Conservation (phyloP, 2,888 invertebrate genomes). For the Maniola hyperantus region DNA sequence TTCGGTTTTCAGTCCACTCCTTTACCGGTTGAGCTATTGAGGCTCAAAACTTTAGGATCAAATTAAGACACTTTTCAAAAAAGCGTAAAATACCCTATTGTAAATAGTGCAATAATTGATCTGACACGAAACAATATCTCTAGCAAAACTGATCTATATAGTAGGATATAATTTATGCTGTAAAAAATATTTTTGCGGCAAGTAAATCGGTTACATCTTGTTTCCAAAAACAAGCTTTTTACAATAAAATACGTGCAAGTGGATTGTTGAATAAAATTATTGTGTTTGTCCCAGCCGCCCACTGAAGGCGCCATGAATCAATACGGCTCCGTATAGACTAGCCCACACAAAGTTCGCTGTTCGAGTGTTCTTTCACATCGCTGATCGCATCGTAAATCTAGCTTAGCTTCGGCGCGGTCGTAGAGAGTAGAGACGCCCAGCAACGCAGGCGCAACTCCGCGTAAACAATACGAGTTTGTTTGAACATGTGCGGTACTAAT, state of each 20-base stretch:
- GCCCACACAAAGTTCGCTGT: constrained; percentile 28
- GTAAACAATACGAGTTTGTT: constrained; percentile 78
- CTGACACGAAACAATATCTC: too few relatives aligned
- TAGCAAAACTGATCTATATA: too few relatives aligned
- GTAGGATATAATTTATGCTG: too few relatives aligned
- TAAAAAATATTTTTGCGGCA: too few relatives aligned
- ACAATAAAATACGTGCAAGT: neutral
- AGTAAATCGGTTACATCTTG: too few relatives aligned
- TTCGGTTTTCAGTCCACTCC: too few relatives aligned
- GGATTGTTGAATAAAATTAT: constrained; percentile 11
- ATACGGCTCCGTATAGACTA: constrained; percentile 25
- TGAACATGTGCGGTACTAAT: constrained; percentile 81
- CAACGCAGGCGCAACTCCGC: constrained; percentile 49
- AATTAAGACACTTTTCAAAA: too few relatives aligned
- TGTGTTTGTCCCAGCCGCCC: constrained; percentile 14
- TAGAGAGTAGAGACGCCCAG: constrained; percentile 45
- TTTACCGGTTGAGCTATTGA: too few relatives aligned
- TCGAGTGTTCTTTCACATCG: constrained; percentile 31
- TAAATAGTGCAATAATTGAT: too few relatives aligned
- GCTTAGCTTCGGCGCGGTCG: constrained; percentile 43
- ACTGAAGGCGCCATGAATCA: constrained; percentile 24
- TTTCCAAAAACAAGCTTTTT: neutral
- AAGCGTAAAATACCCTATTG: too few relatives aligned
- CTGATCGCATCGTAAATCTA: constrained; percentile 45
- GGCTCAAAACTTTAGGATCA: too few relatives aligned